Evolutionary conservation across 2,797 vertebrate genomes (phyloP).

Genomic region (Linurgus olivaceus): DNA sequence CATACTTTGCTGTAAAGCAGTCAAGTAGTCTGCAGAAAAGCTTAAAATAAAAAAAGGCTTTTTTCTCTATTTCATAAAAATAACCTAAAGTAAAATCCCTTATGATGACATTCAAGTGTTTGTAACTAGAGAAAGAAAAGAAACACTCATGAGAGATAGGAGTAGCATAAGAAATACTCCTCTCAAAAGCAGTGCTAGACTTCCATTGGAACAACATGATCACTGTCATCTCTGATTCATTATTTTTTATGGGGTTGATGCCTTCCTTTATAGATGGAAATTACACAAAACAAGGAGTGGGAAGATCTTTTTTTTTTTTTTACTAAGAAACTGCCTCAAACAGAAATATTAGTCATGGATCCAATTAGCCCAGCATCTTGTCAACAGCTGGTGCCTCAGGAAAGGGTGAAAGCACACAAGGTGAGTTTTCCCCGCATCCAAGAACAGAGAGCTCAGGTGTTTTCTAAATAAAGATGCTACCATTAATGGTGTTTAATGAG

Average conservation of each 20-base stretch:
- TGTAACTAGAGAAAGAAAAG: not conserved
- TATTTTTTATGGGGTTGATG: not conserved
- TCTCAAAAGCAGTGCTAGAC: not conserved
- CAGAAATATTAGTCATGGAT: not conserved
- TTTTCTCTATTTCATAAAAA: not conserved
- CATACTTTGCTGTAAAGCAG: not conserved
- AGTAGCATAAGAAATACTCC: not conserved
- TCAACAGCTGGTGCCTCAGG: not conserved
- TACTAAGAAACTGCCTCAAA: not conserved
- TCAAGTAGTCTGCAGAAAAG: not conserved
- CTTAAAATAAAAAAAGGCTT: not conserved
- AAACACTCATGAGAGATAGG: not conserved
- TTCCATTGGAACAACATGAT: not conserved
- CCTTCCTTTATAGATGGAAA: not conserved
- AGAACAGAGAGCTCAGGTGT: not conserved
- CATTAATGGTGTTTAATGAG: not conserved
- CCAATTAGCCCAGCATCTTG: not conserved
- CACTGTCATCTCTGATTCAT: not conserved
- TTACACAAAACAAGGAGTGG: not conserved
- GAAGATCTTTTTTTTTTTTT: not conserved
- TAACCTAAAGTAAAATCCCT: not conserved
- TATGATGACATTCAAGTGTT: not conserved
- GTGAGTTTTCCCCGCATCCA: not conserved
- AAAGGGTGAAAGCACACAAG: not conserved
- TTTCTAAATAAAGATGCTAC: not conserved